Conservation (phyloP, 2,113 vertebrate species). For the Rhinoderma darwinii region DNA sequence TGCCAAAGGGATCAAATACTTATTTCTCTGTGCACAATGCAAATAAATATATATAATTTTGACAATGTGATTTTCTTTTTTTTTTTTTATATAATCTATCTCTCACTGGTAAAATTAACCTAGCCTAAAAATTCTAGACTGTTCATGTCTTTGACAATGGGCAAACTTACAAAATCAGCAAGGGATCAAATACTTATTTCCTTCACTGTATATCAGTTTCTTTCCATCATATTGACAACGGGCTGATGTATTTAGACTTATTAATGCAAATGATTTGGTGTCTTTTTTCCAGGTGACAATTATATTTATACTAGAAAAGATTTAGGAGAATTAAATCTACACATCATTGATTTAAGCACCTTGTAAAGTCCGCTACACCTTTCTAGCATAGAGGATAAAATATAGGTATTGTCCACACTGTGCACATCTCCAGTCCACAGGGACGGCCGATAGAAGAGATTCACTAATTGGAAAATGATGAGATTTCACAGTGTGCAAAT, state of each 20-base stretch:
- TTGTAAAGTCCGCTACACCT: slow-evolving; percentile 9
- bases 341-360: slow-evolving; percentile 13
- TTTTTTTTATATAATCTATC: too few species aligned
- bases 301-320: neutral
- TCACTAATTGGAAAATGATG: slow-evolving; percentile 50
- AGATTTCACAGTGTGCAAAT: slow-evolving; percentile 49
- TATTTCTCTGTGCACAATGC: too few species aligned
- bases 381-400: neutral
- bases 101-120: too few species aligned
- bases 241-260: neutral
- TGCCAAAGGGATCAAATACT: too few species aligned
- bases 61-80: too few species aligned
- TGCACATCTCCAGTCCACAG: slow-evolving; percentile 24
- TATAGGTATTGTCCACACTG: slow-evolving; percentile 17
- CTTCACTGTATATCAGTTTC: too few species aligned
- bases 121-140: too few species aligned
- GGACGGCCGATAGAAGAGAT: slow-evolving; percentile 43
- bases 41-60: too few species aligned
- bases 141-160: too few species aligned
- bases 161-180: too few species aligned
- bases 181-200: too few species aligned
- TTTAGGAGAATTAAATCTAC: slow-evolving; percentile 12
- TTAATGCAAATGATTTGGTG: neutral
- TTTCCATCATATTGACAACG: neutral
- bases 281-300: neutral